Evolutionary conservation across 2,888 invertebrate genomes (phyloP), one percentile per base, ranked within the genome.

Genomic region (Phymatocera aterrima): DNA sequence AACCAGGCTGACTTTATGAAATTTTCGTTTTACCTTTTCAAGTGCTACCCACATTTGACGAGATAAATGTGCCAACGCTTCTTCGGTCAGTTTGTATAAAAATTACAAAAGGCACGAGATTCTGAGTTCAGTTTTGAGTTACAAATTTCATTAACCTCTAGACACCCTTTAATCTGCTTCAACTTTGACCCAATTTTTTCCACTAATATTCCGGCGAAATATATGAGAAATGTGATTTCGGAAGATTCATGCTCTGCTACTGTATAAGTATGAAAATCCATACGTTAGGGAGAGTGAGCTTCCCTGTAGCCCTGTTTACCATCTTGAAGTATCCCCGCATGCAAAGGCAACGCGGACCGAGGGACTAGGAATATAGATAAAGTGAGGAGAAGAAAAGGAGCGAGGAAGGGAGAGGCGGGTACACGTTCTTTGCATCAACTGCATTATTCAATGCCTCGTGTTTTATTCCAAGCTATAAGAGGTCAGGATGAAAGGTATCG

Each of bases 361-460:
- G 61, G 10, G 61, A 37, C 24, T 64, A 37, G 18, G 61, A 64
- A 37, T 61, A 61, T 15, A 21, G 40, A 68, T 48, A 31, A 18
- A 18, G 10, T n/a, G n/a, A 10, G 10, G 48, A 57, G n/a, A 18
- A 74, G 57, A 4, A 54, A 57, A 15, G 57, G 34, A 34, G 15
- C 10, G 31, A 15, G 70, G 46, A 57, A 24, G n/a, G 34, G 2
- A 28, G 5, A 51, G 37, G 5, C 15, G 15, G 18, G 72, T 68
- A 31, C 18, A 74, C 37, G 57, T 57, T 54, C 57, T 57, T 72
- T 72, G 72, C 48, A 48, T 31, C 48, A 34, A 28, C 31, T 72
- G 72, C 72, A 72, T 72, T 75, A 75, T 75, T 75, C 40, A 75
- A 75, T 75, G 74, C 74, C 57, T 54, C 74, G 40, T 75, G 74